Conservation (phyloP, 2,113 vertebrate genomes). For the Coreoperca whiteheadi region DNA sequence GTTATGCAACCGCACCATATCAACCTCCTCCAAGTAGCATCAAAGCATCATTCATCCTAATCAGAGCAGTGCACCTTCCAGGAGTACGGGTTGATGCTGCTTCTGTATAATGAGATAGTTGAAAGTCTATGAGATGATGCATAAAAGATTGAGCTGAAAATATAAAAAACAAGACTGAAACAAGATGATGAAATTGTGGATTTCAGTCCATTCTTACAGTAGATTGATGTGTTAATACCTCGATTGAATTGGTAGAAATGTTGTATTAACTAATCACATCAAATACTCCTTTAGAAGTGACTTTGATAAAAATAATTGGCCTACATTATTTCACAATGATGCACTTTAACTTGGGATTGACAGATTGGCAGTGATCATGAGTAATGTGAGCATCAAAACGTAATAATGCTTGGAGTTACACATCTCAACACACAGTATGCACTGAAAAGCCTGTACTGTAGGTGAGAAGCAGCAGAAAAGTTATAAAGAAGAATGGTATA, state of each 20-base stretch:
- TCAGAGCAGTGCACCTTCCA: constrained; percentile 55
- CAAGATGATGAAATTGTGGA: neutral
- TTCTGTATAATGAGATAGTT: constrained; percentile 4
- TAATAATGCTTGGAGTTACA: neutral
- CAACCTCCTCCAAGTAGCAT: constrained; percentile 39
- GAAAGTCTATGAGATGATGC: neutral
- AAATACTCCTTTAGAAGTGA: constrained; percentile 8
- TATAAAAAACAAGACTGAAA: neutral
- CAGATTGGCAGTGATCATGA: neutral
- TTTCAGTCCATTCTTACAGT: neutral
- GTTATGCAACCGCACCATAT: constrained; percentile 66
- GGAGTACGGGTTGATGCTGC: neutral
- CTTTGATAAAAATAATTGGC: neutral
- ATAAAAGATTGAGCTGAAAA: neutral
- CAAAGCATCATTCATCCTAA: constrained; percentile 68
- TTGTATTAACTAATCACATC: neutral
- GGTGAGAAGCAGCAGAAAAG: neutral
- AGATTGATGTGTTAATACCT: neutral
- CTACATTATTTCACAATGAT: neutral
- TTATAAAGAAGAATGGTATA: neutral
- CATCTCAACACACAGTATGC: neutral
- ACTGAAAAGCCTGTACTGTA: neutral
- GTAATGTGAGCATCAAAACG: constrained; percentile 1
- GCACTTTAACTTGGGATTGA: neutral
- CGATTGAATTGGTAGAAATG: neutral